Conservation (phyloP, 2,888 invertebrate genomes). For the Suillia variegata region DNA sequence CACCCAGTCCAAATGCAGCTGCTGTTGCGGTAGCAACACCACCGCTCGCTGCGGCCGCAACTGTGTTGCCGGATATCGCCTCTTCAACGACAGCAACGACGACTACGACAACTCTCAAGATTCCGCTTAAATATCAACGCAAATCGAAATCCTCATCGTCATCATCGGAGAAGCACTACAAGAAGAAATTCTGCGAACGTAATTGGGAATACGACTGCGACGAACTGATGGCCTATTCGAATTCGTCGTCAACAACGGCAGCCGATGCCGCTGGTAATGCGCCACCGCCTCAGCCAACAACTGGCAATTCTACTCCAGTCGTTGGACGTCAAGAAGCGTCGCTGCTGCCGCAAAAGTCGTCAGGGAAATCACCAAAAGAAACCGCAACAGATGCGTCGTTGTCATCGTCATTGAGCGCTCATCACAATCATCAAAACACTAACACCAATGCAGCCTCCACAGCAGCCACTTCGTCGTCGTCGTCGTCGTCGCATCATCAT, state of each 20-base stretch:
- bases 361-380: slow-evolving; percentile 41
- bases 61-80: neutral
- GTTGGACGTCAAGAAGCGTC: slow-evolving; percentile 23
- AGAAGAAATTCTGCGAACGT: slow-evolving; percentile 84
- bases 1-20: slow-evolving; percentile 58
- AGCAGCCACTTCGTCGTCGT: slow-evolving; percentile 9
- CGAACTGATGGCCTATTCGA: slow-evolving; percentile 50
- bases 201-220: slow-evolving; percentile 66
- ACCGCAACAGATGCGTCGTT: slow-evolving; percentile 15
- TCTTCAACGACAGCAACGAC: slow-evolving; percentile 18
- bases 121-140: slow-evolving; percentile 68
- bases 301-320: slow-evolving; percentile 18
- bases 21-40: slow-evolving; percentile 15
- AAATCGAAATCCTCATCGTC: slow-evolving; percentile 61
- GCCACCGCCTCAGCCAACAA: slow-evolving; percentile 22
- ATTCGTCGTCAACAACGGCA: slow-evolving; percentile 35
- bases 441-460: slow-evolving; percentile 32
- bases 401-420: slow-evolving; percentile 12
- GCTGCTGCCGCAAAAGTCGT: slow-evolving; percentile 18
- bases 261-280: slow-evolving; percentile 54
- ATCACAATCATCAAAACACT: slow-evolving; percentile 6
- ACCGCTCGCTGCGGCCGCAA: neutral
- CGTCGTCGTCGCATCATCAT: slow-evolving; percentile 25
- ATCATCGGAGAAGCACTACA: slow-evolving; percentile 71
- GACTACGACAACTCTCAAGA: slow-evolving; percentile 46